These are phyloP conservation scores for Ophion ellenae DNA, from an alignment of 2,888 invertebrate genomes.

Conservation along the genomic window DNA sequence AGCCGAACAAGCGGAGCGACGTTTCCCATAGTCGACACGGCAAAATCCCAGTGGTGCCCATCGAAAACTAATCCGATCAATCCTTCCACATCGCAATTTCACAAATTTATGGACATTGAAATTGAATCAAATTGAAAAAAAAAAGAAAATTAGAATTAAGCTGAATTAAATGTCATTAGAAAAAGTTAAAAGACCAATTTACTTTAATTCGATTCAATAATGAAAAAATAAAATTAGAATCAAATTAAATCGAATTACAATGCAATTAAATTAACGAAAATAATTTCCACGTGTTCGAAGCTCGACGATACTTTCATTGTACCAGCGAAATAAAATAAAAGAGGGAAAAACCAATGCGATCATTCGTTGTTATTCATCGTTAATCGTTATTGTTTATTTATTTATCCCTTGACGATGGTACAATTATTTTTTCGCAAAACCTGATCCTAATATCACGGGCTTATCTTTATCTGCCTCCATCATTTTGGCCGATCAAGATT, in stretches of 20 bases:
- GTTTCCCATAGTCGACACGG: conserved; percentile 13
- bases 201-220: neutral
- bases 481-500: neutral
- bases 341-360: neutral
- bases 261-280: neutral
- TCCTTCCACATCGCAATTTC: neutral
- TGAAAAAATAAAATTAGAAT: neutral
- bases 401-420: neutral
- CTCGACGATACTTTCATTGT: neutral
- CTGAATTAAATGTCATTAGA: neutral
- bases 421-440: neutral
- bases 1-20: conserved; percentile 23
- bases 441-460: neutral
- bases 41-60: conserved; percentile 30
- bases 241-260: neutral
- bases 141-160: neutral
- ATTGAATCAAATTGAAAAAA: neutral
- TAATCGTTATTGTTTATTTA: neutral
- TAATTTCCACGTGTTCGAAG: neutral
- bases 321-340: neutral
- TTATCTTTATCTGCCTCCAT: neutral
- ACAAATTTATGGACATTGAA: conserved; percentile 20
- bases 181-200: neutral
- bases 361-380: neutral
- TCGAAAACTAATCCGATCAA: neutral